Base-by-base conservation (phyloP, 2,888 invertebrate genomes). In the Sipha maydis region DNA sequence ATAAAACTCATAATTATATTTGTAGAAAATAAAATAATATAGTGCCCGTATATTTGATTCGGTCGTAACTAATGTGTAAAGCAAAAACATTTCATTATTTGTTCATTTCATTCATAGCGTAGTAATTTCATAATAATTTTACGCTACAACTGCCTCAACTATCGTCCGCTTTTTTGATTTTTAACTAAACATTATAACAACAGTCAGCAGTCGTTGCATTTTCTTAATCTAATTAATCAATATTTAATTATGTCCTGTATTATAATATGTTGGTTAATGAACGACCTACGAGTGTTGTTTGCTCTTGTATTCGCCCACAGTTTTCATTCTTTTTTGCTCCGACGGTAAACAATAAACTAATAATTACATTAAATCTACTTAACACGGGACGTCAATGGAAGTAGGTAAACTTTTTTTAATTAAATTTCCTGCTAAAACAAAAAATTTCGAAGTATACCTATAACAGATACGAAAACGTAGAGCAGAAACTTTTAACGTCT, bases 171-270 rank as follows among this genome's bases (percentile, higher is more conserved):
- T 17, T 28, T 31, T 14, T 17, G 28, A 71, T 71, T 31, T 25
- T 69, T 69, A 69, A 48, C 48, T 3, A 11, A 48, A 48, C 48
- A 14, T 48, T 48, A 11, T 14, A 14, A 48, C 48, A 48, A 48
- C 48, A 11, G 48, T 14, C 48, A 48, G 48, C 48, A 14, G 48
- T 48, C 8, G 48, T 14, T 48, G 48, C 2, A 14, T 2, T 14
- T 14, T 48, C 48, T 48, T 48, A 14, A 48, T 48, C 14, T 61
- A 61, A 61, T 28, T 48, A 77, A n/a, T 77, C 48, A 48, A n/a
- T 77, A 7, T 77, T 77, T 77, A 77, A 77, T 77, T 77, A 77
- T 19, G 48, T 28, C 28, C 48, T 77, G n/a, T 28, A n/a, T 19
- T 77, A 11, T 61, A 61, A 61, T 61, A 61, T 31, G 21, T 34